Percentiles rank a stretch among this genome's conserved stretches.
phyloP scores from a whole-genome alignment of 2,888 invertebrate genomes.

The Mimachlamys varia region DNA sequence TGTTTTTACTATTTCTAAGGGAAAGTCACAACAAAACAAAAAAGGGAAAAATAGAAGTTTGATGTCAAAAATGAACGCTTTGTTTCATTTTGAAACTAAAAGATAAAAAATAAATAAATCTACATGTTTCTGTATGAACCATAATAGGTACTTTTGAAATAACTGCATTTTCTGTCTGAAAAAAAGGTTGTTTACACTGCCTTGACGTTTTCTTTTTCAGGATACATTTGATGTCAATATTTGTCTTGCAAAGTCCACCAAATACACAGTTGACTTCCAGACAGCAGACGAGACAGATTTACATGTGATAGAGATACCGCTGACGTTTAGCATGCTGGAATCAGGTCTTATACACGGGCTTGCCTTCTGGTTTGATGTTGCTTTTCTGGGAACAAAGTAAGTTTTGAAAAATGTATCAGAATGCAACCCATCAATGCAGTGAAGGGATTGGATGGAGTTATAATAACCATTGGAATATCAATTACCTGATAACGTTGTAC shows the following conservation, averaged over 20 bases:
- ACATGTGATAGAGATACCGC: conserved; percentile 96
- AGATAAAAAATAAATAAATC: no score
- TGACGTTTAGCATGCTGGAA: conserved; percentile 95
- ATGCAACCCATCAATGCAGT: neutral
- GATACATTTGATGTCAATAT: conserved; percentile 99
- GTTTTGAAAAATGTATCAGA: conserved; percentile 51
- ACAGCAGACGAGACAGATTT: conserved; percentile 96
- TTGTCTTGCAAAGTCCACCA: conserved; percentile 96
- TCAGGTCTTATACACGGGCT: conserved; percentile 97
- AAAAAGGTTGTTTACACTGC: no score
- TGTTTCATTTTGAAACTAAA: no score
- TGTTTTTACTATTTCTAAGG: no score
- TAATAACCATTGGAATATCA: no score
- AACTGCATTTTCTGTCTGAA: neutral
- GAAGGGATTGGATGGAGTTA: neutral
- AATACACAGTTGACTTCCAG: conserved; percentile 96
- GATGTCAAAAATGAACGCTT: no score
- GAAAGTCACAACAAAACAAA: no score
- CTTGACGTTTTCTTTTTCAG: conserved; percentile 67
- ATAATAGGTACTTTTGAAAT: no score
- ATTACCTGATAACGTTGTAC: no score
- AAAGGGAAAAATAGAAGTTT: no score
- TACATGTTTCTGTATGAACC: no score
- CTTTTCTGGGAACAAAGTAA: conserved; percentile 90
- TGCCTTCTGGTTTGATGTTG: conserved; percentile 99